Conservation (phyloP, 2,797 vertebrate species). For the Malacoraja senta region DNA sequence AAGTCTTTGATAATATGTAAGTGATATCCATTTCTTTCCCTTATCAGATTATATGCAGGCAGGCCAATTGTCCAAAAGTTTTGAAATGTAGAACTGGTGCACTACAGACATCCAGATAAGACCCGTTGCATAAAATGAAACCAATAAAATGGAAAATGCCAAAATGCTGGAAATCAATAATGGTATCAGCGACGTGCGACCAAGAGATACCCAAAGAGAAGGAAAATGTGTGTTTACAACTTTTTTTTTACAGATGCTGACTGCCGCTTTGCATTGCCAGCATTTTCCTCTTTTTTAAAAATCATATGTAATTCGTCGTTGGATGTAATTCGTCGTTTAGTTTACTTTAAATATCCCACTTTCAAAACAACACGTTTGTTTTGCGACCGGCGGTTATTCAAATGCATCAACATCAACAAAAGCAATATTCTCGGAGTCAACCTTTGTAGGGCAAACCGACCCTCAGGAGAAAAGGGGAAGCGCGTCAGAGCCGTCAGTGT, state of each 20-base stretch:
- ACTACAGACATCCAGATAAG: too few species aligned
- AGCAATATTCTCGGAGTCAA: not conserved
- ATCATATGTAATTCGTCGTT: not conserved
- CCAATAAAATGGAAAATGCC: not conserved
- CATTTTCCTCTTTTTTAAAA: not conserved
- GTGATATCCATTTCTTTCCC: not conserved
- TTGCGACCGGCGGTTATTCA: slow-evolving; percentile 6
- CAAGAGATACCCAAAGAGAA: too few species aligned
- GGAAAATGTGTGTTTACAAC: not conserved
- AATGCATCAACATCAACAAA: not conserved
- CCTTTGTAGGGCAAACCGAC: not conserved
- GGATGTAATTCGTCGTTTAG: not conserved
- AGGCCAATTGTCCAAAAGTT: not conserved
- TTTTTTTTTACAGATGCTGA: not conserved
- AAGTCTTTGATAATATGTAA: not conserved
- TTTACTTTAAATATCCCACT: not conserved
- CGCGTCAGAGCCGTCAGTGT: not conserved
- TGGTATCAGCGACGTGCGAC: not conserved
- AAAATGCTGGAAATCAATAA: not conserved
- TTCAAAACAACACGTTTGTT: not conserved
- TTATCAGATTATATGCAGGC: not conserved
- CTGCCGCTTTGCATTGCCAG: not conserved
- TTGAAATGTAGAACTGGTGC: not conserved
- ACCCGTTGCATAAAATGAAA: not conserved
- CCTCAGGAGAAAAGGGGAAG: not conserved